phyloP scores from a whole-genome alignment of 2,797 vertebrate genomes.

The Phalanger gymnotis region DNA sequence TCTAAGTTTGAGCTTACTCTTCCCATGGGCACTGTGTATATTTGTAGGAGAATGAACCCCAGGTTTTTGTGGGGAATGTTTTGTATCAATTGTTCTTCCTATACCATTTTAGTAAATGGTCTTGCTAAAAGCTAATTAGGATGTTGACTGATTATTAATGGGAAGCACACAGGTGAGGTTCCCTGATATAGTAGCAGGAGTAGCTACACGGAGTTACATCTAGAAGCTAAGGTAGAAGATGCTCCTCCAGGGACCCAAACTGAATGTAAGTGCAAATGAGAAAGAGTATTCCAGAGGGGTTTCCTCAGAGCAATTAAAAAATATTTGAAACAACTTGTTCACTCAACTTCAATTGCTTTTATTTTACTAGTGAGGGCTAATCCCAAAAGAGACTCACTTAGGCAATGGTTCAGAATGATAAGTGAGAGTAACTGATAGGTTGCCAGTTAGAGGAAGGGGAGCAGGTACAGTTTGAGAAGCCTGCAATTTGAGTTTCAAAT shows the following conservation, averaged over 20 bases:
- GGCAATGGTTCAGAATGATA: too few relatives aligned
- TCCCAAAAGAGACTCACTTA: too few relatives aligned
- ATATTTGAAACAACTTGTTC: neutral
- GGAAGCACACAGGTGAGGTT: neutral
- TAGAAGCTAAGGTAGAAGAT: neutral
- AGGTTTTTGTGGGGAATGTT: neutral
- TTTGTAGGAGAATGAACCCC: neutral
- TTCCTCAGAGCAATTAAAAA: neutral
- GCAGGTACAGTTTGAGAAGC: too few relatives aligned
- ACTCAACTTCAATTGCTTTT: too few relatives aligned
- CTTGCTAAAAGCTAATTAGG: too few relatives aligned
- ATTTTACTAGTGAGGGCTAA: too few relatives aligned
- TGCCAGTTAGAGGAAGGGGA: too few relatives aligned
- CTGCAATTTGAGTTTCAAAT: too few relatives aligned
- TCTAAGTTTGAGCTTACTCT: neutral
- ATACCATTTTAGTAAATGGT: neutral
- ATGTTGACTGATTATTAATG: neutral
- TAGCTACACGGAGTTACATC: neutral
- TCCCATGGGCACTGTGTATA: neutral
- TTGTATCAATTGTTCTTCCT: neutral
- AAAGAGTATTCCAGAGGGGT: neutral
- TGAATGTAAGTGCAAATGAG: neutral
- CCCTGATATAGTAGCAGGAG: neutral
- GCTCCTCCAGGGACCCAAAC: neutral
- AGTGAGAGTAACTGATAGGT: too few relatives aligned